A percentile compares a stretch with the other conserved stretches of the same genome.
phyloP scores from a whole-genome alignment of 1,140 invertebrate species.

The Drosophila cardini region DNA sequence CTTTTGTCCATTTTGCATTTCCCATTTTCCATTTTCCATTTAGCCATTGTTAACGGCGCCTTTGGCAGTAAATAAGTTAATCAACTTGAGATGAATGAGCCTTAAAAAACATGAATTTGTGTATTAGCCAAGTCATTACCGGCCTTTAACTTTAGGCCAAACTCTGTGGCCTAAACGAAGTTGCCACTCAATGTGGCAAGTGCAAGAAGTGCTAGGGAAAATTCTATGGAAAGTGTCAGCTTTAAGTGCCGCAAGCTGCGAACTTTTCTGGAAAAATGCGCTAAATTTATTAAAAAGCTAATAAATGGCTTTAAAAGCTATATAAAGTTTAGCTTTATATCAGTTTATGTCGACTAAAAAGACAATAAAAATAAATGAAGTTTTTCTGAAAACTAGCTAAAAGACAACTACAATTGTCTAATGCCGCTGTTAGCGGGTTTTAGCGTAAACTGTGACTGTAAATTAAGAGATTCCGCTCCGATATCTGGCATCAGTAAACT shows the following conservation, averaged over 20 bases:
- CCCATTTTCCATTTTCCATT: slow-evolving; percentile 10
- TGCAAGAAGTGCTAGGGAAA: background rate
- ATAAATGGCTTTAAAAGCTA: too few relatives aligned
- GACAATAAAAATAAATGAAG: too few relatives aligned
- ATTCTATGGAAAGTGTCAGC: background rate
- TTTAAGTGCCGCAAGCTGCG: background rate
- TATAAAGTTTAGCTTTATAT: too few relatives aligned
- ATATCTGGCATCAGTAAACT: slow-evolving; percentile 9
- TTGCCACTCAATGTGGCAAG: background rate
- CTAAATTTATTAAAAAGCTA: too few relatives aligned
- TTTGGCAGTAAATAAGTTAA: slow-evolving; percentile 27
- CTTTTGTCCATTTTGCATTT: slow-evolving; percentile 7
- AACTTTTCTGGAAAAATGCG: too few relatives aligned
- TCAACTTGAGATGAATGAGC: slow-evolving; percentile 21
- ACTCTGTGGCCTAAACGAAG: too few relatives aligned
- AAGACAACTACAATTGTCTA: too few relatives aligned
- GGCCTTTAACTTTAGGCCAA: background rate
- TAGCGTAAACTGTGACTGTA: background rate
- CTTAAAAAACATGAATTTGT: background rate
- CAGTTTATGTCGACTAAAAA: too few relatives aligned
- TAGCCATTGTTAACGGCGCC: slow-evolving; percentile 17
- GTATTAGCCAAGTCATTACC: slow-evolving; percentile 1
- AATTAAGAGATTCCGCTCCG: slow-evolving; percentile 4
- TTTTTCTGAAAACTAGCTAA: too few relatives aligned
- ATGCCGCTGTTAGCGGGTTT: too few relatives aligned